Evolutionary conservation across 2,888 invertebrate species (phyloP).

Genomic region (Chelonus formosanus): DNA sequence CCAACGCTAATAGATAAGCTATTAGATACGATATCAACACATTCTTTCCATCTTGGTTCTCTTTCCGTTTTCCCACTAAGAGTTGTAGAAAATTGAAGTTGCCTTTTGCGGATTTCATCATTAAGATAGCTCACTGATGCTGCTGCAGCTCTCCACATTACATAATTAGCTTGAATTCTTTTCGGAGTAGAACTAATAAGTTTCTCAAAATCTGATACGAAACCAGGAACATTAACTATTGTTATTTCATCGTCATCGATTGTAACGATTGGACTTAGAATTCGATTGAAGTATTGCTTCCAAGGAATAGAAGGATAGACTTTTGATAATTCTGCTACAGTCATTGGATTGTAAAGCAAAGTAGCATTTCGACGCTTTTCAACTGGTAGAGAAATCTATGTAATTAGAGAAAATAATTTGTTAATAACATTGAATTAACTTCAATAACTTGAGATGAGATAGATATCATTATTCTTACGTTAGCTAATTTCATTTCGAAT

Average conservation of each 20-base stretch:
- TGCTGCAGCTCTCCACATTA: constrained; percentile 89
- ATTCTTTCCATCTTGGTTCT: constrained; percentile 92
- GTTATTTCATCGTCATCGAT: constrained; percentile 76
- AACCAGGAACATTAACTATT: constrained; percentile 83
- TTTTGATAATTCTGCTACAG: constrained; percentile 75
- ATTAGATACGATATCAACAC: constrained; percentile 81
- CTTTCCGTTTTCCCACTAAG: constrained; percentile 85
- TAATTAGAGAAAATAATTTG: background rate
- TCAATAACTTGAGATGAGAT: background rate
- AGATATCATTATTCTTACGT: constrained; percentile 71
- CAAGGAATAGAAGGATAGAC: constrained; percentile 80
- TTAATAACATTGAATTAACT: background rate
- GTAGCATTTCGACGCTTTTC: constrained; percentile 90
- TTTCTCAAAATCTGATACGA: constrained; percentile 76
- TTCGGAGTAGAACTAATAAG: constrained; percentile 70
- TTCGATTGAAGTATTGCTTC: constrained; percentile 81
- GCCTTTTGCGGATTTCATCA: constrained; percentile 79
- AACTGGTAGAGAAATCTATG: constrained; percentile 67
- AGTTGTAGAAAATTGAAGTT: constrained; percentile 82
- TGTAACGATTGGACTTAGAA: constrained; percentile 73
- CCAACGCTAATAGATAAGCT: constrained; percentile 73
- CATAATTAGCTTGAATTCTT: constrained; percentile 85
- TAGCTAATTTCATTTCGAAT: constrained; percentile 88
- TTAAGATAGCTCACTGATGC: constrained; percentile 83
- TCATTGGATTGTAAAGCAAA: constrained; percentile 87